Conservation (phyloP, 2,113 vertebrate species). For the Xiphophorus maculatus region DNA sequence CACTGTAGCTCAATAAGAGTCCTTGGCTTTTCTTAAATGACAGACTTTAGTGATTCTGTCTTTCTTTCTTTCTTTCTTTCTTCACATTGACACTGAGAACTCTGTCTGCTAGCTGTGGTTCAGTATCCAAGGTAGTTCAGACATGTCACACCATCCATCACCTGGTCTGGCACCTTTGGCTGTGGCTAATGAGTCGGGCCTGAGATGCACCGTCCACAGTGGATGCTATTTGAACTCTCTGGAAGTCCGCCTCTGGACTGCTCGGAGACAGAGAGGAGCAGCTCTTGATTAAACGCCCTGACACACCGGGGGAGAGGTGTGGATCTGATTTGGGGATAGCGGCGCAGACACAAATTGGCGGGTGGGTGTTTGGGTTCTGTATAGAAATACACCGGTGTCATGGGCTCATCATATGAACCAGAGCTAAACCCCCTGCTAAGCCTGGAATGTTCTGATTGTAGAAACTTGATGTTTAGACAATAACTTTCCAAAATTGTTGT, state of each 20-base stretch:
- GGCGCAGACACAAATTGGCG: slow-evolving; percentile 13
- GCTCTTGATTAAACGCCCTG: slow-evolving; percentile 24
- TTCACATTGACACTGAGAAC: not conserved
- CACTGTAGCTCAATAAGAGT: no score
- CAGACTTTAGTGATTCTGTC: no score
- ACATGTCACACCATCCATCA: slow-evolving; percentile 38
- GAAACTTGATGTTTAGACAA: not conserved
- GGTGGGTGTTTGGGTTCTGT: slow-evolving; percentile 3
- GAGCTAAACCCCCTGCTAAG: not conserved
- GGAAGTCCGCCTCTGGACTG: slow-evolving; percentile 14
- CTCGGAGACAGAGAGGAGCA: slow-evolving; percentile 18
- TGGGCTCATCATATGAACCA: slow-evolving; percentile 11
- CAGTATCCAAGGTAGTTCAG: slow-evolving; percentile 4
- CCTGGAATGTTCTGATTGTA: not conserved
- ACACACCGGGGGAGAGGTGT: slow-evolving; percentile 8
- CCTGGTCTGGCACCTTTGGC: slow-evolving; percentile 42
- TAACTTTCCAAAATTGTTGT: not conserved
- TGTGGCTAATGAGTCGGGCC: slow-evolving; percentile 45
- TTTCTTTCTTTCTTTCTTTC: no score
- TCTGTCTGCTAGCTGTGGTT: not conserved
- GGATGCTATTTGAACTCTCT: slow-evolving; percentile 19
- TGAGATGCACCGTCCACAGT: slow-evolving; percentile 29
- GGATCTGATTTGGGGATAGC: slow-evolving; percentile 8
- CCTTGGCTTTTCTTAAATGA: no score
- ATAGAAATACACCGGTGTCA: slow-evolving; percentile 1